Conservation (phyloP, 2,888 invertebrate species). For the Hemistola chrysoprasaria region DNA sequence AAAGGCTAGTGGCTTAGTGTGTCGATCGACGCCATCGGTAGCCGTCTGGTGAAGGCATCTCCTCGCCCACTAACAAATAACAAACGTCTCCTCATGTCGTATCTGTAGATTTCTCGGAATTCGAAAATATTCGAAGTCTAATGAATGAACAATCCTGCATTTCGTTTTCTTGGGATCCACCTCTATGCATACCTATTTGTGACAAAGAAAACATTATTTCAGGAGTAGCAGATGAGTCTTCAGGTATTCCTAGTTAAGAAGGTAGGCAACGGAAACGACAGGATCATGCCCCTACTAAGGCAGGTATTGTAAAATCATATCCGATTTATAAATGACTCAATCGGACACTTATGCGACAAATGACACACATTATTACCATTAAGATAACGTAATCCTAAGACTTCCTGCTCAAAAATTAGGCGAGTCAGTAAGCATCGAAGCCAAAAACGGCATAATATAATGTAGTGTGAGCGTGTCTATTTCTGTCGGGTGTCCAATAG, state of each 20-base stretch:
- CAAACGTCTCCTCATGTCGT: conserved; percentile 4
- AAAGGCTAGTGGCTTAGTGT: conserved; percentile 15
- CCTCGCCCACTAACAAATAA: conserved; percentile 11
- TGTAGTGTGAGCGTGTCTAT: conserved; percentile 67
- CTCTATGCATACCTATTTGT: too few species aligned
- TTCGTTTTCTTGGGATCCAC: too few species aligned
- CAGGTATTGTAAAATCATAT: conserved; percentile 26
- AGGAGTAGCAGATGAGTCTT: too few species aligned
- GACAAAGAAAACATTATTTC: too few species aligned
- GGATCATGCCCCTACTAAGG: too few species aligned
- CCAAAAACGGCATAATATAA: conserved; percentile 62
- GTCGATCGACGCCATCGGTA: conserved; percentile 5
- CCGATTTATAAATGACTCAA: conserved; percentile 32
- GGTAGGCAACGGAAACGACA: not conserved
- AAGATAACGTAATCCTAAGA: conserved; percentile 34
- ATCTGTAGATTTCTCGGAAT: conserved; percentile 16
- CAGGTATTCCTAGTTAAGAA: too few species aligned
- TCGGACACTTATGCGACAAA: conserved; percentile 17
- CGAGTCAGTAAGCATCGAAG: conserved; percentile 53
- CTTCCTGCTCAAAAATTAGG: conserved; percentile 52
- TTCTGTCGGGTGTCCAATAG: conserved; percentile 67
- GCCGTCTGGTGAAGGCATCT: conserved; percentile 5
- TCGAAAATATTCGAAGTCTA: conserved; percentile 5
- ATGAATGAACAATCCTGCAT: conserved; percentile 13
- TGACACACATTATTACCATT: conserved; percentile 35